Evolutionary conservation across 2,888 invertebrate genomes (phyloP), one percentile per base, ranked within the genome.

Genomic region (Melitaea athalia): DNA sequence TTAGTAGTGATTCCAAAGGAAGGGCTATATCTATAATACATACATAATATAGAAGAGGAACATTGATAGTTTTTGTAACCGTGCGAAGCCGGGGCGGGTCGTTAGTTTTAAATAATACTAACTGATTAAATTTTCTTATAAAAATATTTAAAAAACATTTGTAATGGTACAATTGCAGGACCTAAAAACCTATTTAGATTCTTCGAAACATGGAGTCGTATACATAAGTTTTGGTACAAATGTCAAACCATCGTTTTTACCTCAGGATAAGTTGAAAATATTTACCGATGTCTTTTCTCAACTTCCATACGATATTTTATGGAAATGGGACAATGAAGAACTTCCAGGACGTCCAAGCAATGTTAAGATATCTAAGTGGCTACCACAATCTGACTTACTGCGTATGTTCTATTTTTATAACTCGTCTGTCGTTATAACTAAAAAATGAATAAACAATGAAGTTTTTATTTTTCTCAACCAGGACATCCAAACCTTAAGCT

Each of bases 381-480:
- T 91, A n/a, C 91, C 92, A 0, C 93, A 93, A 64, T 81, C 85
- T 8, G 89, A 89, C 75, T 71, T 91, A 10, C 70, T 91, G 0
- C 84, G 89, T 84, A 72, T 80, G 81, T 78, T 50, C 24, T 24
- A 24, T 24, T 24, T 24, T 24, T 24, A 24, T 24, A 24, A 24
- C 3, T 3, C 24, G 1, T 24, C 24, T 24, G 24, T 24, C 1
- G 1, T 24, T 24, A 24, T 24, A 24, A 24, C 24, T 24, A 24
- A 24, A 1, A 24, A 24, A 24, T 24, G 24, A 24, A 24, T 3
- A 24, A 24, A 24, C 24, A 24, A 24, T 24, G 3, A 24, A 24
- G 24, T 24, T 24, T 24, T 24, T 24, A 24, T 24, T 24, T 24
- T 1, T 24, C 24, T 24, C 24, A 24, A 24, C 24, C 68, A 85